phyloP scores from a whole-genome alignment of 1,140 invertebrate genomes.

The Caenorhabditis latens region DNA sequence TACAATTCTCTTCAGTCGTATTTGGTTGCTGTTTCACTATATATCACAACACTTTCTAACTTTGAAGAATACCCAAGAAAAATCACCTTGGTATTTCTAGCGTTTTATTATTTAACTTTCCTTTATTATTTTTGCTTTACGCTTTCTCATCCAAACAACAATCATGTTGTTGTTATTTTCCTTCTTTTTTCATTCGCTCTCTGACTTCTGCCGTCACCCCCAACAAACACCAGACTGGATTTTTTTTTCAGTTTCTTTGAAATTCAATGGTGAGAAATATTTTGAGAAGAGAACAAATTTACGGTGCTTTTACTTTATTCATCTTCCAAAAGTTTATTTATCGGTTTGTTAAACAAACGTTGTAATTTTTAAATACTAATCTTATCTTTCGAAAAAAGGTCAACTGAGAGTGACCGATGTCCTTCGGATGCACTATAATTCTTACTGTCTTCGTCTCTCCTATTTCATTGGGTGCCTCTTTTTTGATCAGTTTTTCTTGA shows the following conservation, averaged over 20 bases:
- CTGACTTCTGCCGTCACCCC: not conserved
- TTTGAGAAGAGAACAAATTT: too few species aligned
- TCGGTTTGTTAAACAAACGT: too few species aligned
- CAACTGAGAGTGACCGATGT: not conserved
- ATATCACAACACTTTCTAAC: too few species aligned
- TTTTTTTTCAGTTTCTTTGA: not conserved
- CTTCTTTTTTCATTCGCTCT: not conserved
- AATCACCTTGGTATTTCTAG: not conserved
- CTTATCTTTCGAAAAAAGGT: too few species aligned
- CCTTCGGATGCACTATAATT: constrained; percentile 1
- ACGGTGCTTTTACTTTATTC: too few species aligned
- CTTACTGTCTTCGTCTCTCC: not conserved
- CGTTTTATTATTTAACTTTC: not conserved
- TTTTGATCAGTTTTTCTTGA: not conserved
- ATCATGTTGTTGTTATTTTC: constrained; percentile 5
- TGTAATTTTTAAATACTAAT: too few species aligned
- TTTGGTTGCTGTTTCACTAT: too few species aligned
- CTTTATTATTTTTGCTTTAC: not conserved
- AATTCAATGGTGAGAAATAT: constrained; percentile 10
- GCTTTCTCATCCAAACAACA: not conserved
- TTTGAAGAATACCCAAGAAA: too few species aligned
- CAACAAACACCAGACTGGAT: constrained; percentile 4
- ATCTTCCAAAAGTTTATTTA: too few species aligned
- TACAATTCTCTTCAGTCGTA: too few species aligned
- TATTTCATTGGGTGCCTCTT: not conserved